Base-by-base conservation (phyloP, 2,888 invertebrate genomes). In the Harpalus rufipes region DNA sequence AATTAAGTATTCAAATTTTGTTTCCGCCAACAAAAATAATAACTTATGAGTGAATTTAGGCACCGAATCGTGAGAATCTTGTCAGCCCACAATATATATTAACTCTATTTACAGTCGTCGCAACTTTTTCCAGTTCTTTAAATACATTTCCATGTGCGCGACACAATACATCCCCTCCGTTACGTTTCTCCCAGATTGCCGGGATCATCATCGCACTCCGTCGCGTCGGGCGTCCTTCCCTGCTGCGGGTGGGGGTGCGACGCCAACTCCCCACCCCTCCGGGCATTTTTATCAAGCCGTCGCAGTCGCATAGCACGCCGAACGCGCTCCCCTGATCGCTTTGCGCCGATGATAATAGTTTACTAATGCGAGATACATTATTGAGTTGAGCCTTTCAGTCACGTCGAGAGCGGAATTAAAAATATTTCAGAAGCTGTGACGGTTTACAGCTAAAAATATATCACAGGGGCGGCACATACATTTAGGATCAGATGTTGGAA, bases 121-220 rank as follows among this genome's bases (percentile, higher is more conserved):
- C 44, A 80, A 80, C 59, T 39, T 61, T 61, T 21, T 74, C 72
- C 72, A 74, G 72, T 74, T 74, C 72, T 74, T 78, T 78, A 59
- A 78, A 59, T 78, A 78, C 58, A 78, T 78, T 59, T 59, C 59
- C 56, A 78, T 61, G 79, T 79, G 58, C n/a, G 59, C 18, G 25
- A 78, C 58, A 21, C 78, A 78, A 39, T 39, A 14, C 25, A 25
- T 74, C 72, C 44, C 72, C 72, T 10, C 18, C 63, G 32, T 6
- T 32, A 14, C 76, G 86, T 87, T 85, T 86, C 86, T 87, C 87
- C 86, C 87, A 88, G 88, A 88, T 88, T 88, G 88, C 87, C 86
- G 87, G 87, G 87, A 87, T 88, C 87, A 88, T 88, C 88, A 87
- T 87, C 86, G 61, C 61, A 41, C 61, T 79, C 39, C 14, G 51